phyloP scores from a whole-genome alignment of 2,113 vertebrate genomes.

The Cyprinus carpio region DNA sequence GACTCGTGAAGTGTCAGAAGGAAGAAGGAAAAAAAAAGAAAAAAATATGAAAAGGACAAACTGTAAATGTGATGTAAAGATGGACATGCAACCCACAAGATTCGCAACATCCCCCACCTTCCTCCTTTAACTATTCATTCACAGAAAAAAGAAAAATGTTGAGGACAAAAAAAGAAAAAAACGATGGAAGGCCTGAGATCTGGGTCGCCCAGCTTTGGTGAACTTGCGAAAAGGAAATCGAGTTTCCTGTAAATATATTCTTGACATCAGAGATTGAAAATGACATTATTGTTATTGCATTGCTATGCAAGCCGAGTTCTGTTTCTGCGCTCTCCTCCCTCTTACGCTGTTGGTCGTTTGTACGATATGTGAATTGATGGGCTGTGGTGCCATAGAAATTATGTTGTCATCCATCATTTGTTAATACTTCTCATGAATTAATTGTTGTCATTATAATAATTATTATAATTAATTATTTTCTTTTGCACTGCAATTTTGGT shows the following conservation, averaged over 20 bases:
- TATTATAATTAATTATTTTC: slow-evolving; percentile 83
- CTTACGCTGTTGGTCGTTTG: slow-evolving; percentile 91
- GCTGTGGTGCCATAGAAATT: slow-evolving; percentile 97
- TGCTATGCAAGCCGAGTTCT: slow-evolving; percentile 96
- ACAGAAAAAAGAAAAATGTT: slow-evolving; percentile 67
- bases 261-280: slow-evolving; percentile 65
- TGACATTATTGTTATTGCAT: slow-evolving; percentile 86
- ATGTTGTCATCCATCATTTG: slow-evolving; percentile 92
- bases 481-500: slow-evolving; percentile 99
- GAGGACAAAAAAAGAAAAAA: slow-evolving; percentile 62
- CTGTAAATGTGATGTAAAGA: slow-evolving; percentile 99
- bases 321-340: slow-evolving; percentile 80
- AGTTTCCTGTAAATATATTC: slow-evolving; percentile 95
- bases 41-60: slow-evolving; percentile 59
- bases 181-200: slow-evolving; percentile 61
- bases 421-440: slow-evolving; percentile 75
- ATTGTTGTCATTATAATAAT: slow-evolving; percentile 69
- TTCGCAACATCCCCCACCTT: slow-evolving; percentile 83
- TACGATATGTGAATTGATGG: slow-evolving; percentile 99
- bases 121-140: slow-evolving; percentile 79
- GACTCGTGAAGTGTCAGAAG: slow-evolving; percentile 86
- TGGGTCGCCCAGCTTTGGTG: slow-evolving; percentile 66
- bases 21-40: slow-evolving; percentile 41
- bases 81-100: slow-evolving; percentile 89
- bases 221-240: slow-evolving; percentile 74